Evolutionary conservation across 2,113 vertebrate genomes (phyloP), one percentile per base, ranked within the genome.

Genomic region (Microcebus tavaratra): DNA sequence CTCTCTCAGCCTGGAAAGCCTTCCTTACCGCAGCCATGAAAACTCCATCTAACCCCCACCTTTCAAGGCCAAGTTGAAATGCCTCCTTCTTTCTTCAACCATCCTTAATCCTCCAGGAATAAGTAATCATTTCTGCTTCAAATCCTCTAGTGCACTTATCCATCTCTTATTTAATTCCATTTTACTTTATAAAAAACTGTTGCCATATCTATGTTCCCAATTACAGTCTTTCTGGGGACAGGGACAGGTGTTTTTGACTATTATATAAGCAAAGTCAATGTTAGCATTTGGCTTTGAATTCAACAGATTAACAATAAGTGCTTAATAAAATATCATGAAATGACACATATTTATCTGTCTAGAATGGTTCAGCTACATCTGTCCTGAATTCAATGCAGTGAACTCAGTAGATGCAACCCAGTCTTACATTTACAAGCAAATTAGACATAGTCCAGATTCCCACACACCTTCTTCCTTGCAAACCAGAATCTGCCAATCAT

Each of bases 271-370:
- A 80, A 29, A n/a, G 36, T 83, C 55, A 89, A 5, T 83, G 45
- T 67, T 90, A 36, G 50, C 34, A 65, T 94, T 90, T 93, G 84
- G 29, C 36, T 96, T 96, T 91, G 27, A 94, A 85, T 94, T 95
- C 85, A 95, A 86, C 65, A 82, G 15, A 88, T 87, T 27, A 93
- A 73, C 8, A 96, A 90, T 11, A 55, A 3, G 25, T 65, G 1
- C 13, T 83, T 85, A 6, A 95, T 92, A 91, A 96, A 55, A 92
- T 82, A 93, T n/a, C 45, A 36, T 78, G 39, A 88, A 88, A 78
- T 89, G 59, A 78, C 36, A 88, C 65, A 14, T 76, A 75, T 34
- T 73, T 90, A 39, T 93, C 82, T 86, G 36, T 81, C 5, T n/a
- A 57, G 42, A 96, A 34, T 93, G 57, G 23, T 27, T 96, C 27